Conservation (phyloP, 2,888 invertebrate genomes). For the Bimastos eiseni region DNA sequence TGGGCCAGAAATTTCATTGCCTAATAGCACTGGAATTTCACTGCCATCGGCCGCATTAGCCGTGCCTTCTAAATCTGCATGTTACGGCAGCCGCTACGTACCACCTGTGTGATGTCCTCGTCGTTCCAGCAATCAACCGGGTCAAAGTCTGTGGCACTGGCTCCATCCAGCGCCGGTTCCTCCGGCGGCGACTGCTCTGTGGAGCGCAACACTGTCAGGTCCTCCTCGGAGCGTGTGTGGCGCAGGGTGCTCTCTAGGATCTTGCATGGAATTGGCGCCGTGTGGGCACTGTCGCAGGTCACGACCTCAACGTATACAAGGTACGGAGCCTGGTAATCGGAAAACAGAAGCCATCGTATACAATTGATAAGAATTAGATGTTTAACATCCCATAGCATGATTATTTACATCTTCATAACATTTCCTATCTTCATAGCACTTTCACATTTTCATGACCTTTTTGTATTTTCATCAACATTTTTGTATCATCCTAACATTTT, state of each 20-base stretch:
- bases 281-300: slow-evolving; percentile 80
- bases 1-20: no score
- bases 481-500: no score
- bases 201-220: slow-evolving; percentile 23
- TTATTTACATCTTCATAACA: no score
- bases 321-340: slow-evolving; percentile 82
- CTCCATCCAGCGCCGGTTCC: neutral
- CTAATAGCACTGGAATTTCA: no score
- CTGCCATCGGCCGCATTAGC: no score
- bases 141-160: slow-evolving; percentile 51
- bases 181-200: slow-evolving; percentile 13
- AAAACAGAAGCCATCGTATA: neutral
- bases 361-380: no score
- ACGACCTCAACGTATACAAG: slow-evolving; percentile 96
- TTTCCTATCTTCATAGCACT: no score
- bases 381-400: no score
- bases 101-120: slow-evolving; percentile 82
- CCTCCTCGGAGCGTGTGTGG: slow-evolving; percentile 37
- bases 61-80: no score
- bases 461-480: no score
- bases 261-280: slow-evolving; percentile 86
- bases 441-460: no score
- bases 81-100: no score
- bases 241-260: slow-evolving; percentile 66
- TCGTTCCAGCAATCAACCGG: slow-evolving; percentile 85